Base-by-base conservation (phyloP, 2,888 invertebrate genomes). In the Metalampra italica region DNA sequence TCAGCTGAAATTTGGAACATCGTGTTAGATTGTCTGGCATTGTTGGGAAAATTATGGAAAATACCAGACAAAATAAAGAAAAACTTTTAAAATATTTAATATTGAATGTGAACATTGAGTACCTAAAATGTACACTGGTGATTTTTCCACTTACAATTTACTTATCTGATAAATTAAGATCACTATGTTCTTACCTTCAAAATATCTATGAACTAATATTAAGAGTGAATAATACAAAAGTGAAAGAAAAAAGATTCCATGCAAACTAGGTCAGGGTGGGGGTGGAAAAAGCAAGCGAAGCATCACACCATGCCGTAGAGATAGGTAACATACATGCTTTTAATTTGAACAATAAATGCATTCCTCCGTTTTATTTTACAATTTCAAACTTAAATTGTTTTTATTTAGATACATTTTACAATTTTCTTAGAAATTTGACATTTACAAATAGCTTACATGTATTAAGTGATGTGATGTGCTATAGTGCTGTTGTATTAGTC, bases 261-360 rank as follows among this genome's bases (percentile, higher is more conserved):
- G 59, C 54, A 61, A 56, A 52, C 34, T 29, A 41, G 15, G 43
- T 52, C 52, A 45, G 57, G 51, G 55, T 56, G 52, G 53, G 57
- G 39, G 11, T 57, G 49, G 51, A 60, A 55, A 50, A 56, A 62
- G 61, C 59, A 58, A 62, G 59, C 60, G 9, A 60, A 59, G 62
- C 59, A 14, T 55, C 40, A 47, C 42, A 49, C 32, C 57, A 57
- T 58, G 57, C 60, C 22, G 12, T 43, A 46, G 5, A 45, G 9
- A 30, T 38, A n/a, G 14, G 11, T 29, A 49, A 14, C 30, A 51
- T 37, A 45, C 47, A 48, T 52, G 47, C 38, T 29, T 43, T 46
- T 8, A 34, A 7, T 36, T n/a, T n/a, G 7, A 36, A 36, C 36
- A 36, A n/a, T n/a, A 5, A 11, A 11, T 8, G 11, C 8, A 32